Conservation (phyloP, 2,797 vertebrate species). For the Forpus xanthops region DNA sequence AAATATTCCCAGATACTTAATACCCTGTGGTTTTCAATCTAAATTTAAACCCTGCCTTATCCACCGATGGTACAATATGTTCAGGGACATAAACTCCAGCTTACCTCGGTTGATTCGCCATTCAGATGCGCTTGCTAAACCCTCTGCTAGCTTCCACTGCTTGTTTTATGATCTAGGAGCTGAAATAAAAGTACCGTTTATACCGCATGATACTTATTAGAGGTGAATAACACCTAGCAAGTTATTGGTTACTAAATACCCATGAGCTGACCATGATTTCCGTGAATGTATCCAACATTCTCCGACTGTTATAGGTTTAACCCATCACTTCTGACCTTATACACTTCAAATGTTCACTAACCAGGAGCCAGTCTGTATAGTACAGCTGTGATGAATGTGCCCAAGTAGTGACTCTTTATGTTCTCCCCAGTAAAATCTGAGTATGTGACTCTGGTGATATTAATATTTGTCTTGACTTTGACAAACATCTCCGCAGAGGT, state of each 20-base stretch:
- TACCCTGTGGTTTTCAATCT: constrained; percentile 65
- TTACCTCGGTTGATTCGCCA: constrained; percentile 31
- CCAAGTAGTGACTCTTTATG: not conserved
- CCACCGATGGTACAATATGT: constrained; percentile 41
- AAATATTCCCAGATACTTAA: constrained; percentile 67
- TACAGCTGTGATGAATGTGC: not conserved
- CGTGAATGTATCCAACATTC: not conserved
- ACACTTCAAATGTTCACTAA: not conserved
- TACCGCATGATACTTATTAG: not conserved
- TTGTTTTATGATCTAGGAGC: constrained; percentile 3
- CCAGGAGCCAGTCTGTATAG: not conserved
- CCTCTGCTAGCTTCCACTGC: constrained; percentile 18
- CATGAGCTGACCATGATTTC: not conserved
- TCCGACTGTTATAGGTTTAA: not conserved
- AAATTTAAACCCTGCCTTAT: constrained; percentile 58
- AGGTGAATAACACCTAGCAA: not conserved
- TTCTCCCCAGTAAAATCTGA: not conserved
- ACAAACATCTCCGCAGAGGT: not conserved
- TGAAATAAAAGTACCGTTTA: constrained; percentile 2
- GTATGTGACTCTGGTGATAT: not conserved
- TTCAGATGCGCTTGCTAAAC: not conserved
- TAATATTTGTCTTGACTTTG: not conserved
- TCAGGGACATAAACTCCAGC: constrained; percentile 64
- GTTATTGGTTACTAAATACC: not conserved
- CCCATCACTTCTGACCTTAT: not conserved